phyloP scores from a whole-genome alignment of 2,113 vertebrate genomes.

The Parus major region DNA sequence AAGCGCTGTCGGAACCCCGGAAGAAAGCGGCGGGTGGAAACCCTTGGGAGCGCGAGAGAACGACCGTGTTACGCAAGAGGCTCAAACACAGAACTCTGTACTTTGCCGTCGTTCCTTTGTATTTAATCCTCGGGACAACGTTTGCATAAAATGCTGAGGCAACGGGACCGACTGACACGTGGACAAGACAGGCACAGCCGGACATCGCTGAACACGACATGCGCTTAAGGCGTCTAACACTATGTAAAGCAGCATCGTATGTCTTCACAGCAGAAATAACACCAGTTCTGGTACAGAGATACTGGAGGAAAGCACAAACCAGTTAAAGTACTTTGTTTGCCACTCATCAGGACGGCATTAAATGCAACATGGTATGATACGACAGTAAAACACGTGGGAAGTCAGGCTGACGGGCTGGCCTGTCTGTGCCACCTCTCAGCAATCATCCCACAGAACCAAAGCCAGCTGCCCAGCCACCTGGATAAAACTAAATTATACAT shows the following conservation, averaged over 20 bases:
- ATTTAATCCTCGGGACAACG: conserved; percentile 30
- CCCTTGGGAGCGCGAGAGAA: not conserved
- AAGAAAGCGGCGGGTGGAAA: not conserved
- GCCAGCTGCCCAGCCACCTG: not conserved
- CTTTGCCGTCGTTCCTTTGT: not conserved
- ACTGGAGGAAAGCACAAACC: conserved; percentile 28
- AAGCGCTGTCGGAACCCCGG: not conserved
- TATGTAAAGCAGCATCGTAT: conserved; percentile 65
- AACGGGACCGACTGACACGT: not conserved
- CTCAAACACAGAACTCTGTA: not conserved
- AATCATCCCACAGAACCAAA: not conserved
- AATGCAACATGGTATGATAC: not conserved
- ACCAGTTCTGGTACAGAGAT: not conserved
- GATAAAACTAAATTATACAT: not conserved
- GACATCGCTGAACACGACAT: not conserved
- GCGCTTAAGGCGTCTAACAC: conserved; percentile 72
- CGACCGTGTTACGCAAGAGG: not conserved
- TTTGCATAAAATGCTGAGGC: conserved; percentile 22
- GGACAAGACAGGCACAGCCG: not conserved
- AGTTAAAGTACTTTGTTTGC: not conserved
- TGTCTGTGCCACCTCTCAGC: not conserved
- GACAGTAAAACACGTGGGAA: not conserved
- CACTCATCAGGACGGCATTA: not conserved
- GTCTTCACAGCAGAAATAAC: conserved; percentile 42
- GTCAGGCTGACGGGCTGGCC: not conserved